Evolutionary conservation across 1,140 invertebrate genomes (phyloP).

Genomic region (Dendrolimus kikuchii): DNA sequence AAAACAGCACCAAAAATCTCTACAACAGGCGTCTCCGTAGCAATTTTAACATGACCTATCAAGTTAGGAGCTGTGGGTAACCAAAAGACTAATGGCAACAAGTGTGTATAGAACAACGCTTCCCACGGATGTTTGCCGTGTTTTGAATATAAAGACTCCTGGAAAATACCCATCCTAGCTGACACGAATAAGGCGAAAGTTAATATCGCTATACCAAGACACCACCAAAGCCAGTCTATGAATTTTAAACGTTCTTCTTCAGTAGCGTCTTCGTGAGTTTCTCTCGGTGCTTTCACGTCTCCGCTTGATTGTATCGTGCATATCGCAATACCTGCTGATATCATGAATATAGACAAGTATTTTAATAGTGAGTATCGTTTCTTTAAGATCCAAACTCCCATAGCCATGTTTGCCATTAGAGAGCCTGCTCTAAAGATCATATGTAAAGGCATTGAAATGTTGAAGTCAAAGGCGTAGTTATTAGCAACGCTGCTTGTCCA

Average conservation of each 20-base stretch:
- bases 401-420: conserved; percentile 96
- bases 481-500: conserved; percentile 95
- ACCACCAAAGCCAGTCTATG: conserved; percentile 86
- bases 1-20: conserved; percentile 71
- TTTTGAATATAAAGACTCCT: conserved; percentile 89
- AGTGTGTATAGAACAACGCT: conserved; percentile 95
- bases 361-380: conserved; percentile 89
- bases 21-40: conserved; percentile 72
- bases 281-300: conserved; percentile 73
- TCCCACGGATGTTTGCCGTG: conserved; percentile 96
- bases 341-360: conserved; percentile 94
- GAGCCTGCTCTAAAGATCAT: conserved; percentile 99
- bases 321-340: conserved; percentile 91
- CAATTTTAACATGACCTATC: conserved; percentile 78
- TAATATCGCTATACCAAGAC: conserved; percentile 87
- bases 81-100: conserved; percentile 91
- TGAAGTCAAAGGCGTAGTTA: conserved; percentile 97
- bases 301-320: conserved; percentile 93
- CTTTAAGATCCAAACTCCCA: conserved; percentile 93
- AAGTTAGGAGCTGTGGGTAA: conserved; percentile 84
- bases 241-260: conserved; percentile 66
- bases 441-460: conserved; percentile 98
- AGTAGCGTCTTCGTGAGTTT: conserved; percentile 52
- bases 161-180: conserved; percentile 96
- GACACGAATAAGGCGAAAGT: conserved; percentile 93